phyloP scores from a whole-genome alignment of 1,140 invertebrate genomes.

The Anoplophora glabripennis region DNA sequence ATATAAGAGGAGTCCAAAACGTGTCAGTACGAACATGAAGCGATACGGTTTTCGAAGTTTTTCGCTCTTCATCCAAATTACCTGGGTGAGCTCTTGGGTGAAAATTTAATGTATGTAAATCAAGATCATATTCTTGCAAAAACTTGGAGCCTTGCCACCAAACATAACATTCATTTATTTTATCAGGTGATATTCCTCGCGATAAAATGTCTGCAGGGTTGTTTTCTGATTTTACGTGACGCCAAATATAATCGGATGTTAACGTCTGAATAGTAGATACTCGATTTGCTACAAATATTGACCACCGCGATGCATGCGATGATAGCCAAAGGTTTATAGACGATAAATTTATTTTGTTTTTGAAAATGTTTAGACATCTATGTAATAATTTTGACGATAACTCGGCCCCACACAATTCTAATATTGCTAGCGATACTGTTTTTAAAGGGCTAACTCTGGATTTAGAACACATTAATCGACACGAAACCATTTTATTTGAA shows the following conservation, averaged over 20 bases:
- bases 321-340: constrained; percentile 38
- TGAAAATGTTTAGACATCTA: constrained; percentile 45
- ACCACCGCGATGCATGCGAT: constrained; percentile 33
- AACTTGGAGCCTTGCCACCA: constrained; percentile 8
- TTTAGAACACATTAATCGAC: constrained; percentile 41
- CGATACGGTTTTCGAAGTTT: not conserved
- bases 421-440: constrained; percentile 47
- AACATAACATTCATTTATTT: not conserved
- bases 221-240: constrained; percentile 41
- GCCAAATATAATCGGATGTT: constrained; percentile 38
- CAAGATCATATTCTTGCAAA: constrained; percentile 5
- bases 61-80: not conserved
- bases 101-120: constrained; percentile 6
- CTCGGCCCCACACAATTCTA: constrained; percentile 51
- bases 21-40: not conserved
- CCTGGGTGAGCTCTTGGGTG: not conserved
- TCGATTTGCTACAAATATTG: constrained; percentile 44
- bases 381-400: constrained; percentile 23
- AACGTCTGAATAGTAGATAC: constrained; percentile 37
- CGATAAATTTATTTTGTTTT: constrained; percentile 46
- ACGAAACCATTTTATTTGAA: constrained; percentile 11
- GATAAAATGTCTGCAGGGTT: constrained; percentile 50
- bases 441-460: constrained; percentile 49
- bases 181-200: constrained; percentile 6
- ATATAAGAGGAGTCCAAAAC: not conserved